These are phyloP conservation scores for Pandemis heparana DNA, from an alignment of 2,888 invertebrate genomes.

Conservation along the genomic window DNA sequence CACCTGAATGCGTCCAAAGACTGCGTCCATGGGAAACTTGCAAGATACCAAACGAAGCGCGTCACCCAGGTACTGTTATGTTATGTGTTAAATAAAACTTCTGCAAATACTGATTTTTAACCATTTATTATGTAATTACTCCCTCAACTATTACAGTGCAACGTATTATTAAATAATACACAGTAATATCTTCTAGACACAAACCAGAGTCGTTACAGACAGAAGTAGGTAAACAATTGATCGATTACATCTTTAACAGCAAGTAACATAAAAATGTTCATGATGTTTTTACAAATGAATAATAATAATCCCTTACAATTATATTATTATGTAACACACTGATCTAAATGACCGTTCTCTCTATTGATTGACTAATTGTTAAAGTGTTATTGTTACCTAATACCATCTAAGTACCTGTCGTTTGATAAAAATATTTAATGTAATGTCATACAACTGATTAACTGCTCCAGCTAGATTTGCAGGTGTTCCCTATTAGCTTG, in stretches of 20 bases:
- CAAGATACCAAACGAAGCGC: no score
- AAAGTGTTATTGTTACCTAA: conserved; percentile 13
- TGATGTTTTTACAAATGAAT: conserved; percentile 41
- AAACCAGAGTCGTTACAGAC: conserved; percentile 10
- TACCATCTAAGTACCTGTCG: conserved; percentile 17
- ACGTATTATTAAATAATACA: conserved; percentile 31
- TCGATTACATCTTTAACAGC: conserved; percentile 33
- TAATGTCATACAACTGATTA: conserved; percentile 13
- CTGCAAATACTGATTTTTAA: conserved; percentile 12
- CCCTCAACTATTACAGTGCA: conserved; percentile 6
- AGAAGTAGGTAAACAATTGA: conserved; percentile 16
- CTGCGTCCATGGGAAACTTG: no score
- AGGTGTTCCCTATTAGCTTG: conserved; percentile 36
- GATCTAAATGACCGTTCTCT: conserved; percentile 13
- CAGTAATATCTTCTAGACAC: conserved; percentile 33
- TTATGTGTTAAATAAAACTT: not conserved
- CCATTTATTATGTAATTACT: conserved; percentile 37
- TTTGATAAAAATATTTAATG: conserved; percentile 18
- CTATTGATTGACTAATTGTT: conserved; percentile 13
- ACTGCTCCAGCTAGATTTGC: conserved; percentile 32
- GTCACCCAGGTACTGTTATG: no score
- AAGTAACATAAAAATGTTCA: conserved; percentile 21
- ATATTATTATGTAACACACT: conserved; percentile 16
- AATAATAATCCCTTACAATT: conserved; percentile 14
- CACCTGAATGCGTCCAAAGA: no score